A percentile compares a stretch with the other conserved stretches of the same genome.
phyloP scores from a whole-genome alignment of 2,888 invertebrate genomes.

The Disparrhopalites patrizii region DNA sequence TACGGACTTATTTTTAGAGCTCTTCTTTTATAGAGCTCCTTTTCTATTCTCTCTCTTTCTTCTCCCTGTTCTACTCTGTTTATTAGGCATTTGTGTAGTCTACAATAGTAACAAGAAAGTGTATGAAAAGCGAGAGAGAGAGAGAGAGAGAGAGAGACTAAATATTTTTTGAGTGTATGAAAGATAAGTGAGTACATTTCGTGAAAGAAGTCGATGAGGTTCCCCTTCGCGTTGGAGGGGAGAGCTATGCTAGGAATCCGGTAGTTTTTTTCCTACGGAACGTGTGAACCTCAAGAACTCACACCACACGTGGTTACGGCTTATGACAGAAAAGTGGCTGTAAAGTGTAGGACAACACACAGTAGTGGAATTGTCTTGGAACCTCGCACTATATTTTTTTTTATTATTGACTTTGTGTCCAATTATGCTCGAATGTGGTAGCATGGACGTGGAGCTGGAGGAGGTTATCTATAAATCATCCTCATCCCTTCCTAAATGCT shows the following conservation, averaged over 20 bases:
- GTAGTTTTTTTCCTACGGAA: no score
- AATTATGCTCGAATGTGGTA: background rate
- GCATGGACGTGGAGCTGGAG: background rate
- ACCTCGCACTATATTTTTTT: no score
- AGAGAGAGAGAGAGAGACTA: no score
- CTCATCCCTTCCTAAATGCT: background rate
- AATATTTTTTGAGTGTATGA: no score
- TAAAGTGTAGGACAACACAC: background rate
- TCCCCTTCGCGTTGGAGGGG: background rate
- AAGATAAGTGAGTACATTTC: no score
- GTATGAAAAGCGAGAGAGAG: background rate
- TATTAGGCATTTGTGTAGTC: background rate
- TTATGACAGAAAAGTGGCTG: background rate
- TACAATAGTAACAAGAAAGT: background rate
- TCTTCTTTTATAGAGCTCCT: background rate
- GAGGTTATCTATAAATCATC: background rate
- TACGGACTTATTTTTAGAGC: no score
- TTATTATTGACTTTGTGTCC: background rate
- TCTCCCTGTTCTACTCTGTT: background rate
- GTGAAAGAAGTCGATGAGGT: no score
- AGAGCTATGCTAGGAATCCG: constrained; percentile 1
- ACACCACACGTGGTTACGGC: background rate
- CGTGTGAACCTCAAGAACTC: background rate
- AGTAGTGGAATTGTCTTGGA: background rate
- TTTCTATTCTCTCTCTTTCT: background rate